phyloP scores from a whole-genome alignment of 1,140 invertebrate species.

The Hydropsyche tenuis region DNA sequence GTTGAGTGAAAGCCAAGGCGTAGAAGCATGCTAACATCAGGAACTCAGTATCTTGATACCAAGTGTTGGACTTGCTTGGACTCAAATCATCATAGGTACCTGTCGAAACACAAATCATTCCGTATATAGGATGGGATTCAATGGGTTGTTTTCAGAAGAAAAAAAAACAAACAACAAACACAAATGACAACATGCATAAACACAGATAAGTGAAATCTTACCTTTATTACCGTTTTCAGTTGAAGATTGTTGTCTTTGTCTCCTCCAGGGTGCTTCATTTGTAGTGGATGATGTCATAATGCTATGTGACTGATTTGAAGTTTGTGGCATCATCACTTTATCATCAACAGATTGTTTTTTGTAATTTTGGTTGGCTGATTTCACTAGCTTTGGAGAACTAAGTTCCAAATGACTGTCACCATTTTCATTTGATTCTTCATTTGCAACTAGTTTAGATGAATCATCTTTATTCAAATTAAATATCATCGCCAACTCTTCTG shows the following conservation, averaged over 20 bases:
- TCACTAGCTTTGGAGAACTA: slow-evolving; percentile 60
- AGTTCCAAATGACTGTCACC: slow-evolving; percentile 53
- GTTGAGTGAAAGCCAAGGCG: slow-evolving; percentile 69
- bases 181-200: slow-evolving; percentile 58
- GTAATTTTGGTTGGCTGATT: slow-evolving; percentile 59
- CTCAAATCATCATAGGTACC: slow-evolving; percentile 52
- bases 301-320: slow-evolving; percentile 57
- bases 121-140: slow-evolving; percentile 15
- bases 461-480: slow-evolving; percentile 58
- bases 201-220: slow-evolving; percentile 45
- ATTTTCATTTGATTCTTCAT: slow-evolving; percentile 47
- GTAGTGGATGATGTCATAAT: slow-evolving; percentile 56
- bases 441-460: slow-evolving; percentile 50
- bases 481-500: slow-evolving; percentile 67
- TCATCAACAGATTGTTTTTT: slow-evolving; percentile 58
- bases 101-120: slow-evolving; percentile 45
- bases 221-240: slow-evolving; percentile 46
- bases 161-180: slow-evolving; percentile 32
- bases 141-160: slow-evolving; percentile 1
- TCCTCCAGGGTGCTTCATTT: slow-evolving; percentile 45
- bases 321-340: slow-evolving; percentile 54
- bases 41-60: slow-evolving; percentile 64
- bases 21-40: slow-evolving; percentile 70
- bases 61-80: slow-evolving; percentile 59
- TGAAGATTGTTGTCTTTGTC: slow-evolving; percentile 35